A percentile compares a stretch with the other conserved stretches of the same genome.
Evolutionary conservation across 2,888 invertebrate species (phyloP).

Genomic region (Vesta saturnalis): DNA sequence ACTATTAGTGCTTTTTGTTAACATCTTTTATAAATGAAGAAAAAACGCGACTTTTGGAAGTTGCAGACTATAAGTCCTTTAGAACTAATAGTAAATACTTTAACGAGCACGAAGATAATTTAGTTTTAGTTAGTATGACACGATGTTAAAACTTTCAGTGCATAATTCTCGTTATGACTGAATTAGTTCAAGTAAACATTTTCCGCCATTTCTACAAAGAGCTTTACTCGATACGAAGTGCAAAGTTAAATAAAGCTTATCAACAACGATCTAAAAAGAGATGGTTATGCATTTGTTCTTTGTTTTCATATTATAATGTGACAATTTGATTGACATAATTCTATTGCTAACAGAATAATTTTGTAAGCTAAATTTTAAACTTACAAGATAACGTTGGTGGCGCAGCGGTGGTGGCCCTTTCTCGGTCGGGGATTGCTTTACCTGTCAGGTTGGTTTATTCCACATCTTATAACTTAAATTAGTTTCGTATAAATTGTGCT

Average conservation of each 20-base stretch:
- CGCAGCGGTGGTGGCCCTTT: conserved; percentile 10
- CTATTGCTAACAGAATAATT: conserved; percentile 33
- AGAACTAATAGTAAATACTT: not conserved
- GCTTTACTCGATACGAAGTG: not conserved
- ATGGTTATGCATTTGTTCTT: not conserved
- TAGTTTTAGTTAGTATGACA: not conserved
- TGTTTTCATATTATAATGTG: conserved; percentile 11
- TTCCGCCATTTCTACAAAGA: not conserved
- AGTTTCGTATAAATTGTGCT: conserved; percentile 36
- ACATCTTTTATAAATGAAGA: too few species aligned
- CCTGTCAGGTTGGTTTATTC: conserved; percentile 38
- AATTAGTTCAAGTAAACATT: conserved; percentile 2
- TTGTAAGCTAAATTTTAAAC: conserved; percentile 27
- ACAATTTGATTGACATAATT: conserved; percentile 32
- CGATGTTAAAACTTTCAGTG: not conserved
- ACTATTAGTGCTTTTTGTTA: too few species aligned
- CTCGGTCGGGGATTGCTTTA: conserved; percentile 33
- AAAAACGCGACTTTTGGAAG: too few species aligned
- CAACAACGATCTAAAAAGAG: not conserved
- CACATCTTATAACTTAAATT: conserved; percentile 37
- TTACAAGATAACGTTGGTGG: conserved; percentile 23
- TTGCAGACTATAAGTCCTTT: too few species aligned
- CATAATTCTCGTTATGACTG: not conserved
- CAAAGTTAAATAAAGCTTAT: not conserved
- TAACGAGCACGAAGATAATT: not conserved